These are phyloP conservation scores for Remorina albescens DNA, from an alignment of 2,797 vertebrate species.

Conservation along the genomic window DNA sequence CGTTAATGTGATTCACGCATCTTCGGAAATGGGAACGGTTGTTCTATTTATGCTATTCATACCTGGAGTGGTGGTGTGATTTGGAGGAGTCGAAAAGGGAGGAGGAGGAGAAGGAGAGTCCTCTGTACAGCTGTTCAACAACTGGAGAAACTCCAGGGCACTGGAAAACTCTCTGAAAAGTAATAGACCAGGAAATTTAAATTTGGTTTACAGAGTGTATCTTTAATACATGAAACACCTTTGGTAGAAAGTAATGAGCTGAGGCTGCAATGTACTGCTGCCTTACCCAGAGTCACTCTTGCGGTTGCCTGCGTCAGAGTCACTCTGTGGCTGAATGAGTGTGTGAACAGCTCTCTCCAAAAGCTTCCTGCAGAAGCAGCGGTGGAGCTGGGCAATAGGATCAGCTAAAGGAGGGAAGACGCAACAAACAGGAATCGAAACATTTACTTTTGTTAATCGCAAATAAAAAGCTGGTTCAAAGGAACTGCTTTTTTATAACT, in stretches of 20 bases:
- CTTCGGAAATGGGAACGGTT: neutral
- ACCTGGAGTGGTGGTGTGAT: constrained; percentile 82
- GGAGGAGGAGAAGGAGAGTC: constrained; percentile 83
- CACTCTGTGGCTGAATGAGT: constrained; percentile 91
- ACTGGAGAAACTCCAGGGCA: constrained; percentile 92
- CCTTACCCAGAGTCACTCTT: constrained; percentile 87
- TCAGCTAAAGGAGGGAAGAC: constrained; percentile 83
- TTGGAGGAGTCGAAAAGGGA: constrained; percentile 81
- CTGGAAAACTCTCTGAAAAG: constrained; percentile 90
- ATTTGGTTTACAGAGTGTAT: neutral
- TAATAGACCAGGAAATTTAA: neutral
- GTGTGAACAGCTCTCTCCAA: constrained; percentile 93
- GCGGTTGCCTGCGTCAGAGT: constrained; percentile 74
- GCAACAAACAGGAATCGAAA: neutral
- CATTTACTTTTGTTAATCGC: neutral
- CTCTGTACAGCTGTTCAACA: constrained; percentile 93
- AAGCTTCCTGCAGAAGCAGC: constrained; percentile 95
- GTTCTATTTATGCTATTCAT: constrained; percentile 21
- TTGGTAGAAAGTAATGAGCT: neutral
- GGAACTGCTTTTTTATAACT: neutral
- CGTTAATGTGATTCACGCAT: constrained; percentile 28
- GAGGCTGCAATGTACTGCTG: accelerated
- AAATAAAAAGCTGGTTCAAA: neutral
- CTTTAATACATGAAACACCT: neutral
- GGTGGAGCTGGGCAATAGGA: constrained; percentile 95